Evolutionary conservation across 2,797 vertebrate genomes (phyloP).

Genomic region (Onychomys arenicola): DNA sequence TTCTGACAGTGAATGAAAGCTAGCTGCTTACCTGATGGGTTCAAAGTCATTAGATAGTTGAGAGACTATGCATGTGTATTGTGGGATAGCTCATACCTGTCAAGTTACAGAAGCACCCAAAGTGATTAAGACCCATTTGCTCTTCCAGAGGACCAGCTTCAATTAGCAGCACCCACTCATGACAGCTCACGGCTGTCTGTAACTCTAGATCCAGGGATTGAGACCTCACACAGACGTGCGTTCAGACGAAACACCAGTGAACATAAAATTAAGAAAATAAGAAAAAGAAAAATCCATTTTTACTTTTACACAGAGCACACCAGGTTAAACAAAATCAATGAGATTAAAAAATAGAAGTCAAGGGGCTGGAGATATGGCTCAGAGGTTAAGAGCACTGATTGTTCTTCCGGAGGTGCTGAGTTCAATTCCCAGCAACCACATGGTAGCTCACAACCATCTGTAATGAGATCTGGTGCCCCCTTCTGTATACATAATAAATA

Average conservation of each 20-base stretch:
- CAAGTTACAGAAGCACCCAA: neutral
- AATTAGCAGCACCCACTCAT: neutral
- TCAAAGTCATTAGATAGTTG: neutral
- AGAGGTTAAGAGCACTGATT: no score
- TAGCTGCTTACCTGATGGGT: neutral
- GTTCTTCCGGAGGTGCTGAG: no score
- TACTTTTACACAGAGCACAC: neutral
- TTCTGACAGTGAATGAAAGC: neutral
- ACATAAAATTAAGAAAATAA: neutral
- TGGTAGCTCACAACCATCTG: no score
- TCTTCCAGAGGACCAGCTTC: neutral
- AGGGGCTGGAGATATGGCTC: no score
- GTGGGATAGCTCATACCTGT: neutral
- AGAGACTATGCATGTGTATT: neutral
- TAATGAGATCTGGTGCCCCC: no score
- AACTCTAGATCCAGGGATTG: neutral
- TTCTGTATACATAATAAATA: no score
- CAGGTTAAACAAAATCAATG: neutral
- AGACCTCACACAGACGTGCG: neutral
- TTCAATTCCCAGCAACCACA: no score
- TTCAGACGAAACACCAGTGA: neutral
- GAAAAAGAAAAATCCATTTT: neutral
- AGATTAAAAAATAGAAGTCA: neutral
- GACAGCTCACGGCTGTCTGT: neutral
- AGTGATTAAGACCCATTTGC: neutral